Percentiles rank a stretch among this genome's conserved stretches.
Evolutionary conservation across 2,888 invertebrate species (phyloP).

Genomic region (Oasisia sp.): DNA sequence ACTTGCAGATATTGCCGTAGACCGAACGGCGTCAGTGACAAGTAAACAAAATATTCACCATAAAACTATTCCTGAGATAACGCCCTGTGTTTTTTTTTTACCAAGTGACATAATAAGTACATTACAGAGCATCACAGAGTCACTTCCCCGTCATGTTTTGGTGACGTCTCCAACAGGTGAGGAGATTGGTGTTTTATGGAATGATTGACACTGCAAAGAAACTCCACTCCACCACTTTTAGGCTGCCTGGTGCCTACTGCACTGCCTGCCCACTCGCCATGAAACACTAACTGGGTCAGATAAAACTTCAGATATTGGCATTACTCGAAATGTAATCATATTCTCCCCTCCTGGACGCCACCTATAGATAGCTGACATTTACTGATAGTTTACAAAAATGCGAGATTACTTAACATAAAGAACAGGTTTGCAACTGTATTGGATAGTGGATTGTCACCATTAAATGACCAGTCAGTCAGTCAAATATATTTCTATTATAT

Average conservation of each 20-base stretch:
- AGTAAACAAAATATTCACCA: not conserved
- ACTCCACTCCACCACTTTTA: not conserved
- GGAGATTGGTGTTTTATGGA: not conserved
- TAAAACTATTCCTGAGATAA: not conserved
- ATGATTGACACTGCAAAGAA: slow-evolving; percentile 1
- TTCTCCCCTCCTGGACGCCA: not conserved
- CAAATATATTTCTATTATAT: no score
- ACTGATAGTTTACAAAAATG: not conserved
- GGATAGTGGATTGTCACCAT: no score
- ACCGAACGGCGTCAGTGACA: not conserved
- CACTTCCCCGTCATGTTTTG: not conserved
- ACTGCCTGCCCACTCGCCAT: not conserved
- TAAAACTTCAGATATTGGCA: not conserved
- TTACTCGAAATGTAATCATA: not conserved
- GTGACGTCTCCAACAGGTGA: not conserved
- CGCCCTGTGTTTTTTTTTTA: not conserved
- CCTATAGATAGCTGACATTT: not conserved
- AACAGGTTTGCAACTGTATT: no score
- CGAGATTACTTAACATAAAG: not conserved
- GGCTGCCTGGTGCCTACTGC: no score
- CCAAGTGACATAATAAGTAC: not conserved
- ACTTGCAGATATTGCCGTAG: not conserved
- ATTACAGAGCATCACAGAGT: not conserved
- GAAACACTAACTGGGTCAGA: not conserved
- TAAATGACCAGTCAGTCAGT: no score